Base-by-base conservation (phyloP, 2,113 vertebrate genomes). In the Fulmarus glacialis region DNA sequence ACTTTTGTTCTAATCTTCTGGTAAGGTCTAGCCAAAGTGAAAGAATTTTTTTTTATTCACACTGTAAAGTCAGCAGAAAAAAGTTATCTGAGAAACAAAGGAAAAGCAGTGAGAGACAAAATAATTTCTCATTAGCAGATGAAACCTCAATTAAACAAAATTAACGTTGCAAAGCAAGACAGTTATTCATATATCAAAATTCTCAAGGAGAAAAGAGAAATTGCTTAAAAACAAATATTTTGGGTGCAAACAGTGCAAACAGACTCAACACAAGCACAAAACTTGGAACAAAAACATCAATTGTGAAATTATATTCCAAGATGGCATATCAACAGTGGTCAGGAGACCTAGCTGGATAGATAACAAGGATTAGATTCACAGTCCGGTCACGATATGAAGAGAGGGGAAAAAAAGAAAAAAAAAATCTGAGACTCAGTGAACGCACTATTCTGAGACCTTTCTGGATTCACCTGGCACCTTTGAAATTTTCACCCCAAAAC, bases 1-100 rank as follows among this genome's bases (percentile, higher is more conserved):
- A 40, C 17, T 74, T 82, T 16, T 50, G 8, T 62, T 93, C 38
- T 15, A 67, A 62, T 66, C 21, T 48, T 59, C 47, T 47, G 6
- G 32, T 59, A 56, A 82, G 23, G 18, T 60, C 30, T 58, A 67
- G 15, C 13, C 34, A 77, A 90, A 93, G 12, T n/a, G 17, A 78
- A 66, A 5, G 0, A 36, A 23, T 2, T 34, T 36, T 12, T 55
- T 55, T 26, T 29, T 38, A 43, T 53, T 58, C 27, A 30, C 0
- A 0, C 5, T 74, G 11, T 34, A 8, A 81, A 62, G 32, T 56
- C 50, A 86, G 32, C 13, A 55, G 34, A 72, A 45, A 70, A 63
- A 82, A 4, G 5, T 50, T 73, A 29, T 10, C 40, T 21, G 7
- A 90, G 50, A 87, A 91, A 64, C 8, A 70, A 83, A 67, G 4